These are phyloP conservation scores for Mastigias papua DNA, from an alignment of 30 jellyfish, hydroid and myxozoan genomes.

Conservation along the genomic window DNA sequence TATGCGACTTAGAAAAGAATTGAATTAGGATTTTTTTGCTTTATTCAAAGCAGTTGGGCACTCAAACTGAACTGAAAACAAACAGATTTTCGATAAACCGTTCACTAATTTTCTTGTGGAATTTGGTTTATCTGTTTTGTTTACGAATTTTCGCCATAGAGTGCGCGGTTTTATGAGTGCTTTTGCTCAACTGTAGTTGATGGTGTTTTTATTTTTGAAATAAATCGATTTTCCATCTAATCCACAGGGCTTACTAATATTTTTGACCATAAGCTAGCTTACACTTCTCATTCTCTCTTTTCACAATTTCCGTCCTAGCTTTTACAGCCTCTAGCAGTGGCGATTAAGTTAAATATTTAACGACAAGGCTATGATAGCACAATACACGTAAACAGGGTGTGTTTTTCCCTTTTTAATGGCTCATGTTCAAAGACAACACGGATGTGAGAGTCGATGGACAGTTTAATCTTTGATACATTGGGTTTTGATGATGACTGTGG, in stretches of 20 bases:
- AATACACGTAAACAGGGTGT: not conserved
- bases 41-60: conserved; percentile 44
- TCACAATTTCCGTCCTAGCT: not conserved
- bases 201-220: not conserved
- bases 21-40: conserved; percentile 9
- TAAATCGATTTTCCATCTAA: not conserved
- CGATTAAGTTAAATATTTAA: not conserved
- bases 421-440: too few relatives aligned
- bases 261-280: not conserved
- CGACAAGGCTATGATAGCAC: not conserved
- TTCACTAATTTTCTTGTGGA: not conserved
- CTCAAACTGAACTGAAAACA: conserved; percentile 28
- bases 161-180: not conserved
- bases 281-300: not conserved
- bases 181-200: not conserved
- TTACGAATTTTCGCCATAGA: not conserved
- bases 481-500: too few relatives aligned
- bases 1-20: conserved; percentile 22
- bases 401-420: not conserved
- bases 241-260: not conserved
- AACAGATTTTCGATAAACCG: conserved; percentile 1
- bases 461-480: too few relatives aligned
- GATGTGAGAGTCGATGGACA: too few relatives aligned
- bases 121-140: conserved; percentile 10
- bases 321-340: not conserved